Conservation (phyloP, 2,113 vertebrate genomes). For the Salvator merianae region DNA sequence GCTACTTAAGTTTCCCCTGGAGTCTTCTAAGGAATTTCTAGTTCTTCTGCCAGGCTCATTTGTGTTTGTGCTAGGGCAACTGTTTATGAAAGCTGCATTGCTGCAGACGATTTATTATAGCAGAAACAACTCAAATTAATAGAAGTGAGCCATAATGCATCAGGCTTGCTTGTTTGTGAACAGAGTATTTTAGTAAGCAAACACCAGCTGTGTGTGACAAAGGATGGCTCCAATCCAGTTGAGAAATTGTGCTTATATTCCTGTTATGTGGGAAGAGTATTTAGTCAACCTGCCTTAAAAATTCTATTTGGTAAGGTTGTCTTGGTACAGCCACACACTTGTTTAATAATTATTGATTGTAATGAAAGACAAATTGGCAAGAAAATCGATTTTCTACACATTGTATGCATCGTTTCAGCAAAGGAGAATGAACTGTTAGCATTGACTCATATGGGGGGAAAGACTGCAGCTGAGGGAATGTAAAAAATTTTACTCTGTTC, state of each 20-base stretch:
- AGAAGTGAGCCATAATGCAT: slow-evolving; percentile 68
- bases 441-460: neutral
- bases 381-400: neutral
- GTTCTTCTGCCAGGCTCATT: slow-evolving; percentile 53
- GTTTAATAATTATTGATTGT: neutral
- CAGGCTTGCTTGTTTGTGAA: slow-evolving; percentile 74
- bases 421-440: neutral
- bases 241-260: slow-evolving; percentile 59
- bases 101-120: slow-evolving; percentile 65
- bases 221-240: slow-evolving; percentile 72
- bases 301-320: slow-evolving; percentile 47
- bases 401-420: neutral
- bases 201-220: slow-evolving; percentile 73
- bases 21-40: slow-evolving; percentile 50
- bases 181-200: slow-evolving; percentile 73
- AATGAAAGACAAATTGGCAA: neutral
- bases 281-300: slow-evolving; percentile 53
- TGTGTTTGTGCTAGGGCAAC: slow-evolving; percentile 49
- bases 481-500: no score
- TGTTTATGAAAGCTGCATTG: slow-evolving; percentile 62
- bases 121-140: slow-evolving; percentile 72
- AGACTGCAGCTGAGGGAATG: neutral
- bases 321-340: neutral
- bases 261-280: slow-evolving; percentile 46
- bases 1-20: slow-evolving; percentile 50